Conservation (phyloP, 2,113 vertebrate genomes). For the Xiphorhynchus elegans region DNA sequence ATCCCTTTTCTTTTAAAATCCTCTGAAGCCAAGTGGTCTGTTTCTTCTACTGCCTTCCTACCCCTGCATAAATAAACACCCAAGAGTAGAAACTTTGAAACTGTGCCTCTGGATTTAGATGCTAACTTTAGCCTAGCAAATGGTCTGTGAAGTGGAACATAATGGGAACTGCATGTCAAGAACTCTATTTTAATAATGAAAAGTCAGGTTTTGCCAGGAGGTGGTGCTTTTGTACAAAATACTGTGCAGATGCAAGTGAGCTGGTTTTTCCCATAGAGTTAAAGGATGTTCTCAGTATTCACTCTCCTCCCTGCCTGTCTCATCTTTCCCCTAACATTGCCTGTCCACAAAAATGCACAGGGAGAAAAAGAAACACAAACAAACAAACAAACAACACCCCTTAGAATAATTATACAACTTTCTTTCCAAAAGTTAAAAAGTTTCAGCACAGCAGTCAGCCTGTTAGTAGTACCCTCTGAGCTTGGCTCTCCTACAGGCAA, state of each 20-base stretch:
- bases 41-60: not conserved
- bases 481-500: not conserved
- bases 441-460: not conserved
- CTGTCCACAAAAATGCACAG: not conserved
- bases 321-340: not conserved
- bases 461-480: not conserved
- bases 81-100: not conserved
- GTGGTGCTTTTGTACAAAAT: conserved; percentile 78
- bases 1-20: not conserved
- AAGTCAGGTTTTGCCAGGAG: conserved; percentile 72
- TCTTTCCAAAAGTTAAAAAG: not conserved
- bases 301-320: not conserved
- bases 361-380: too few species aligned
- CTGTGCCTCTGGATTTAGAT: not conserved
- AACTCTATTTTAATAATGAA: not conserved
- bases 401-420: not conserved
- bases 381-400: not conserved
- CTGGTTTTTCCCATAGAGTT: conserved; percentile 19
- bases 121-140: not conserved
- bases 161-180: not conserved
- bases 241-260: conserved; percentile 37
- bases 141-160: not conserved
- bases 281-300: not conserved
- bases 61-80: not conserved
- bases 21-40: not conserved